Base-by-base conservation (phyloP, 2,888 invertebrate genomes). In the Eucriotettix oculatus region DNA sequence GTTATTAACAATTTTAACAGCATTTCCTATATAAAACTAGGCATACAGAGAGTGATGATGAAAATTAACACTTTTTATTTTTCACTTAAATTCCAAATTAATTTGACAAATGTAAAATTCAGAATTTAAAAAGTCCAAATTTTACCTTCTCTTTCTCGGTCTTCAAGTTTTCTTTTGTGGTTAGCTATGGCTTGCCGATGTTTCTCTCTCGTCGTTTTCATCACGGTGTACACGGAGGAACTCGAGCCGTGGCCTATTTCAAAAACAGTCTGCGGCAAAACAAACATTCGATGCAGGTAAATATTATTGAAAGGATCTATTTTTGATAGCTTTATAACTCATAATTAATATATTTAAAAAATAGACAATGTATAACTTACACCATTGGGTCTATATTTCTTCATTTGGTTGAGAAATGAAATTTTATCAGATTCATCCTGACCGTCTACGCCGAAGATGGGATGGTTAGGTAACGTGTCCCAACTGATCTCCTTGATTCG, bases 191-290 rank as follows among this genome's bases (percentile, higher is more conserved):
- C 70, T 70, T 82, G 71, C 71, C 83, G 76, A 75, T 95, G 82
- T 70, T 84, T 77, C 65, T 82, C 78, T 57, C 97, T 81, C 73
- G 94, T 95, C 12, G 82, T 79, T 72, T 92, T 90, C 96, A 98
- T 98, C 0, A 90, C 84, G 61, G 82, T 74, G 66, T 87, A 87
- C 70, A 85, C 85, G 0, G 82, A 78, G 0, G 90, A 87, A 70
- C 91, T 84, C 67, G 85, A 80, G 70, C 86, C 89, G 0, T 87
- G 82, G 54, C 89, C 87, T 57, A 97, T 79, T 76, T 98, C 98
- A 73, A 98, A 90, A 68, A 98, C 88, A 0, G 96, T 98, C 92
- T 93, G 74, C 7, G 29, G 29, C 29, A 2, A 29, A 29, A 29
- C 29, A 29, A 29, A 29, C 29, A 29, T 29, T 29, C 2, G 29